Percentiles rank a stretch among this genome's conserved stretches.
Evolutionary conservation across 1,140 invertebrate species (phyloP).

Genomic region (Drosophila melanica): DNA sequence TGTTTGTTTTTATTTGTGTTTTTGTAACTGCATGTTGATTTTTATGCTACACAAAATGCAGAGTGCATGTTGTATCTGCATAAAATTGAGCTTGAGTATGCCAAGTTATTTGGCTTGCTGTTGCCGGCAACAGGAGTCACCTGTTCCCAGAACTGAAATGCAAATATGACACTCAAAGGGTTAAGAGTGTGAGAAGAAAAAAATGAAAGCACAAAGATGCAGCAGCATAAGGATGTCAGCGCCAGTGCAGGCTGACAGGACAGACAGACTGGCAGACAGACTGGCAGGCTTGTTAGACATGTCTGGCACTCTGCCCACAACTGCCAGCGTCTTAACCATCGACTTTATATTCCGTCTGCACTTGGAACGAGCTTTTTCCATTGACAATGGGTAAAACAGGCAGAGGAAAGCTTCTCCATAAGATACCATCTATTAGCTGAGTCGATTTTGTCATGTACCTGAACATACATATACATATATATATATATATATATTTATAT

Average conservation of each 20-base stretch:
- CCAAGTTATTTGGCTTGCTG: slow-evolving; percentile 41
- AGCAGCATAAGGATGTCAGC: not conserved
- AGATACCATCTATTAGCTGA: no score
- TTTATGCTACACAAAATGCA: slow-evolving; percentile 11
- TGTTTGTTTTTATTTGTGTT: not conserved
- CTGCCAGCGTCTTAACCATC: not conserved
- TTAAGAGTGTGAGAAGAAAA: not conserved
- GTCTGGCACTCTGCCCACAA: slow-evolving; percentile 39
- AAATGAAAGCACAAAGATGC: not conserved
- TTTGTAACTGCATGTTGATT: not conserved
- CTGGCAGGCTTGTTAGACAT: slow-evolving; percentile 34
- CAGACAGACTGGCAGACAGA: not conserved
- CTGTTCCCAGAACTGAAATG: slow-evolving; percentile 17
- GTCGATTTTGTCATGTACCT: no score
- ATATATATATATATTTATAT: no score
- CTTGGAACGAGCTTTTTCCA: not conserved
- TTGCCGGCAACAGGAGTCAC: slow-evolving; percentile 10
- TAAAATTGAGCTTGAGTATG: slow-evolving; percentile 30
- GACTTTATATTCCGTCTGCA: slow-evolving; percentile 20
- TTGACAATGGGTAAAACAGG: no score
- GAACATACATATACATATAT: not conserved
- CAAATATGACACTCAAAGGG: slow-evolving; percentile 30
- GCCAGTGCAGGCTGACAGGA: no score
- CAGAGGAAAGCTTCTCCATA: no score
- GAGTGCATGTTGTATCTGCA: not conserved